Conservation (phyloP, 2,888 invertebrate species). For the Bimastos eiseni region DNA sequence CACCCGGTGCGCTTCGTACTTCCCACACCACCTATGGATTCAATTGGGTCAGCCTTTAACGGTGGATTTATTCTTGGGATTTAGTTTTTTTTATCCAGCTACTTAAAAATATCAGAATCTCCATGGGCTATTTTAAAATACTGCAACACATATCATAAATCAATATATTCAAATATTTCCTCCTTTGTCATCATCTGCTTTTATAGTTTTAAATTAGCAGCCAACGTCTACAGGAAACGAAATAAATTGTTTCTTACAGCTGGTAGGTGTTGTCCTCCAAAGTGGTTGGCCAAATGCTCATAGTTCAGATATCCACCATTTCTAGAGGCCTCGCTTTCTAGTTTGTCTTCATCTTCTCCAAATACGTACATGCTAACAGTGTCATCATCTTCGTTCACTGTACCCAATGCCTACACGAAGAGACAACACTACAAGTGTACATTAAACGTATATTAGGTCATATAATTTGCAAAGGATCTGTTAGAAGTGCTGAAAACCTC, state of each 20-base stretch:
- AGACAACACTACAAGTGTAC: background rate
- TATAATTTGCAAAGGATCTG: background rate
- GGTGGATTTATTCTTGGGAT: too few species aligned
- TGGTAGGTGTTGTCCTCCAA: slow-evolving; percentile 29
- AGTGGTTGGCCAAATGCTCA: slow-evolving; percentile 32
- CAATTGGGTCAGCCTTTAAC: too few species aligned
- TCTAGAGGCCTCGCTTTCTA: slow-evolving; percentile 43
- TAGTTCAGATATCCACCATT: slow-evolving; percentile 35
- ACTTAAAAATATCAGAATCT: too few species aligned
- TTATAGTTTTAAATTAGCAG: background rate
- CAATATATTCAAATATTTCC: background rate
- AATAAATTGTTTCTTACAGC: slow-evolving; percentile 26
- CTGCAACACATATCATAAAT: background rate
- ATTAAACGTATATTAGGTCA: background rate
- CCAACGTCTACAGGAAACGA: background rate
- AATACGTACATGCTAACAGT: slow-evolving; percentile 56
- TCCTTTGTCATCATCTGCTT: background rate
- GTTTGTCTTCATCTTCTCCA: slow-evolving; percentile 55
- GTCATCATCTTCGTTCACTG: slow-evolving; percentile 32
- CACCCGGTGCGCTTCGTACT: too few species aligned
- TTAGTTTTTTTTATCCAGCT: too few species aligned
- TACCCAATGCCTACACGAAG: slow-evolving; percentile 18
- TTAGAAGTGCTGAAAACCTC: too few species aligned
- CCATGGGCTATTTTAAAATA: too few species aligned
- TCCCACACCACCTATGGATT: too few species aligned